Base-by-base conservation (phyloP, 2,888 invertebrate genomes). In the Lamellibrachia columna region DNA sequence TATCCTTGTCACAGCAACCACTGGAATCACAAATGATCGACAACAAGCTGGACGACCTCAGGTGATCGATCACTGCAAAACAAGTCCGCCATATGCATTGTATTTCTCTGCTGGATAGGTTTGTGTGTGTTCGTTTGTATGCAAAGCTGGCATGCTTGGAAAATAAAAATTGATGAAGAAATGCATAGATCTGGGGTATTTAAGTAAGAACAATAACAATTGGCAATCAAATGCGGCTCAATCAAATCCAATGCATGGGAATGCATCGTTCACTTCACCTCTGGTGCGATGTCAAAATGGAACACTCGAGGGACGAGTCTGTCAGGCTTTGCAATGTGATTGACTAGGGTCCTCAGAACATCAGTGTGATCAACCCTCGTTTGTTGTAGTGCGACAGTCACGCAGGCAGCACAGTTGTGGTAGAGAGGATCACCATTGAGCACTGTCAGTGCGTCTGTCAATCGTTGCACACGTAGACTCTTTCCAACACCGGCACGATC, bases 401-500 rank as follows among this genome's bases (percentile, higher is more conserved):
- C 92, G 52, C 53, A 55, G 60, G 90, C 75, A 22, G 75, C 15
- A 75, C 22, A 22, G 75, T 75, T 15, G 75, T 15, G 6, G 75
- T 75, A 75, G 75, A 75, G 75, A 75, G 75, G 22, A 55, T 7
- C 8, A 75, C 75, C 75, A n/a, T 75, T 75, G 22, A 75, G 75
- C 75, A 22, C 6, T 75, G 75, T 75, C 52, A 95, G 93, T 40
- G 95, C 93, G 92, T 93, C 93, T 4, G 93, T 93, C 92, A 94
- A 92, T 75, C 95, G 93, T 55, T 94, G 92, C 91, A 94, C 94
- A 92, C 94, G 94, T 92, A 95, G 91, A 3, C 94, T 94, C 93
- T 95, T 95, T 0, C 95, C 95, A 58, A 95, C 95, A 7, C 95
- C 95, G 6, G 95, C 95, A 91, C 95, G 93, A 93, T 93, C 93